Base-by-base conservation (phyloP, 2,113 vertebrate species). In the Tretioscincus oriximinensis region DNA sequence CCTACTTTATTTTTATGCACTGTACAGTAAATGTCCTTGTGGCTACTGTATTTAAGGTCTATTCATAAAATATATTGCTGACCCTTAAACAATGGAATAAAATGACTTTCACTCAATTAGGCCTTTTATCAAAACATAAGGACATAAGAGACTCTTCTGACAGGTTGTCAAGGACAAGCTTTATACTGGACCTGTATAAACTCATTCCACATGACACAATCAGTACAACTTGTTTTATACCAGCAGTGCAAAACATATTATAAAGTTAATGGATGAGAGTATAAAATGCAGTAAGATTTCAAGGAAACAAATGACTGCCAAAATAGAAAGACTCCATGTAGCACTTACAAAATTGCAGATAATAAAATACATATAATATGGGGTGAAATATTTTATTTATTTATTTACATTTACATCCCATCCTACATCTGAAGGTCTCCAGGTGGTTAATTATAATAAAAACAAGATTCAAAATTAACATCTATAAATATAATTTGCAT, bases 1-100 rank as follows among this genome's bases (percentile, higher is more conserved):
- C 11, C 67, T 63, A 26, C 10, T 74, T 85, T 83, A 9, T 54
- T 86, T 82, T 87, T 81, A 79, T 85, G 22, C 31, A 76, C 66
- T 58, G 4, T 77, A 2, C 58, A 4, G n/a, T 84, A 41, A 41
- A 73, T 24, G 60, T 54, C 71, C 73, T 90, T 78, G 81, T 78
- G 12, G 65, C 71, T 68, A 66, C 80, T 88, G 31, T 26, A 80
- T 83, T 77, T 73, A 31, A 86, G 80, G 64, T 54, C 11, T 60
- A 84, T 63, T 67, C 21, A 81, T 81, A 73, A 68, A 85, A 81
- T 24, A 18, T 67, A 73, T 45, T 66, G 47, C 45, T 41, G 69
- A 72, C 6, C 29, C 68, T 77, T 77, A 66, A 82, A 82, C 74
- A 51, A 72, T 64, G 41, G 60, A 77, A 82, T 72, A 65, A 51